Base-by-base conservation (phyloP, 2,113 vertebrate species). In the Chloropsis hardwickii region DNA sequence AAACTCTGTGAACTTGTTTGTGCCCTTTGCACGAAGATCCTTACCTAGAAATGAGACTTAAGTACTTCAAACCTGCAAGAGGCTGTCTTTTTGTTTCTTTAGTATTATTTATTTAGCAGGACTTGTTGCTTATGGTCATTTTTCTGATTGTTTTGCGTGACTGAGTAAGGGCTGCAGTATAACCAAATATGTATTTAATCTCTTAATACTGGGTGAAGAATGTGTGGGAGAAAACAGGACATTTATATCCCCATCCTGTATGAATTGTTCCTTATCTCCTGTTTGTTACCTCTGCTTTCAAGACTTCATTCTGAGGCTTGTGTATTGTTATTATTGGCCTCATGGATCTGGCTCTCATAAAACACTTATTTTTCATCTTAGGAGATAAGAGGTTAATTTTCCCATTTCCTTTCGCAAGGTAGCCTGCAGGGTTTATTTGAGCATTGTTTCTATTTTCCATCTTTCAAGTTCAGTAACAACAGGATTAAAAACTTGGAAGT, bases 401-500 rank as follows among this genome's bases (percentile, higher is more conserved):
- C 25, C 39, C 21, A 31, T 81, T 94, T 90, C 51, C 73, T 72
- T 33, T 9, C 58, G 78, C 14, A 3, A 79, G 74, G 61, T 50
- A 73, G n/a, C 64, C 78, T 58, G 16, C 50, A 39, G 44, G 65
- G 14, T 56, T 87, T 92, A 66, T 78, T 66, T 85, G 61, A 82
- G 54, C 28, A 6, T 50, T 82, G 67, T 51, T 94, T 87, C 69
- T 58, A 3, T 72, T 94, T 90, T 86, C 87, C 24, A 8, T 69
- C 40, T 90, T 91, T 61, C 6, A 33, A 86, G 57, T 89, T 92
- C 24, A 28, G 35, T 90, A 86, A 84, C 37, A 33, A 71, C 82
- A 62, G 90, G 79, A 90, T 93, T 93, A 93, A 95, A 92, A 94
- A 90, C 27, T 80, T 80, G 81, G 85, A 95, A 83, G 94, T 91